A percentile compares a stretch with the other conserved stretches of the same genome.
phyloP scores from a whole-genome alignment of 2,888 invertebrate species.

The Drosophila nr. perissopoda region DNA sequence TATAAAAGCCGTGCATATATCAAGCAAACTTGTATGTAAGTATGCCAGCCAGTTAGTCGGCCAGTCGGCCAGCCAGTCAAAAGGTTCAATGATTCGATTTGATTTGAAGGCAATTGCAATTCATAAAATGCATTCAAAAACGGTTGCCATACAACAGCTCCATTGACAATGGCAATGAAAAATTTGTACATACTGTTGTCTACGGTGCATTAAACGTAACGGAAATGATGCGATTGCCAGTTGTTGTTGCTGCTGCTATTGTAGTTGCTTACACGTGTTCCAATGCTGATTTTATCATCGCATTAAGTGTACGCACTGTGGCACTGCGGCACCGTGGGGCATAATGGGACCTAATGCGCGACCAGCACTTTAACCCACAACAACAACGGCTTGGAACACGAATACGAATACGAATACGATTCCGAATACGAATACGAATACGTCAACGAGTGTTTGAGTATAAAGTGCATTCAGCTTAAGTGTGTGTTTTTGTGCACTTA shows the following conservation, averaged over 20 bases:
- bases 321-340: constrained; percentile 25
- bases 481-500: constrained; percentile 45
- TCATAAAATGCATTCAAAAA: constrained; percentile 63
- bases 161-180: constrained; percentile 78
- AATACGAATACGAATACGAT: constrained; percentile 2
- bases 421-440: constrained; percentile 16
- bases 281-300: constrained; percentile 52
- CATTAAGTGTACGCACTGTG: constrained; percentile 57
- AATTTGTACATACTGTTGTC: constrained; percentile 16
- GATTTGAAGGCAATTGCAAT: constrained; percentile 63
- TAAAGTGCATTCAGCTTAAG: constrained; percentile 51
- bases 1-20: constrained; percentile 43
- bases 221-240: constrained; percentile 48
- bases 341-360: constrained; percentile 2
- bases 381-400: neutral
- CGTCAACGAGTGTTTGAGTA: neutral
- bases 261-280: constrained; percentile 57
- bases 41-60: constrained; percentile 27
- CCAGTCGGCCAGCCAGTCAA: constrained; percentile 38
- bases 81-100: constrained; percentile 62
- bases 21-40: constrained; percentile 48
- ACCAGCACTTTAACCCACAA: constrained; percentile 30
- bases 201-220: constrained; percentile 38
- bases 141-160: constrained; percentile 43
- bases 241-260: constrained; percentile 25